Percentiles rank a stretch among this genome's conserved stretches.
phyloP scores from a whole-genome alignment of 2,888 invertebrate species.

The Argyresthia albistria region DNA sequence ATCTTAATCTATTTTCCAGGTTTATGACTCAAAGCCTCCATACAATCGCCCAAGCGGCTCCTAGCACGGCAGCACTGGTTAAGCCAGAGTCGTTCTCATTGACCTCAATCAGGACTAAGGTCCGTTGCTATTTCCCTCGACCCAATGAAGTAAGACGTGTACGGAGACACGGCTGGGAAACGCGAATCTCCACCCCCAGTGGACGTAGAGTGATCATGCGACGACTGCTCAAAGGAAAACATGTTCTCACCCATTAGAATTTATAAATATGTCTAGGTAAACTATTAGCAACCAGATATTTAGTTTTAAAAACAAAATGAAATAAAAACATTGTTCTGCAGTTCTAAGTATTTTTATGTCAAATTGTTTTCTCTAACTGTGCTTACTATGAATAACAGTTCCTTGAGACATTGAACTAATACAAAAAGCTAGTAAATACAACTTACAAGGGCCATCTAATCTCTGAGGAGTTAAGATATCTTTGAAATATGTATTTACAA shows the following conservation, averaged over 20 bases:
- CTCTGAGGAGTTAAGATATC: no score
- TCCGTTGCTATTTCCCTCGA: slow-evolving; percentile 81
- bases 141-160: slow-evolving; percentile 82
- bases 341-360: no score
- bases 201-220: slow-evolving; percentile 84
- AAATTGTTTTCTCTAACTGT: no score
- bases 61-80: slow-evolving; percentile 27
- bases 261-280: neutral
- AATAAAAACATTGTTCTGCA: no score
- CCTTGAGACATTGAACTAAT: no score
- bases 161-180: slow-evolving; percentile 78
- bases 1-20: slow-evolving; percentile 24
- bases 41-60: slow-evolving; percentile 21
- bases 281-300: no score
- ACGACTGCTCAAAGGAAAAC: slow-evolving; percentile 81
- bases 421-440: no score
- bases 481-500: no score
- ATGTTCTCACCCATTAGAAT: slow-evolving; percentile 77
- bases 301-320: neutral
- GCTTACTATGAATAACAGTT: no score
- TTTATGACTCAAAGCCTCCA: slow-evolving; percentile 35
- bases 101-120: slow-evolving; percentile 51
- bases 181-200: slow-evolving; percentile 77
- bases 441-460: no score
- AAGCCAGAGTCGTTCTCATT: slow-evolving; percentile 38